Evolutionary conservation across 2,888 invertebrate species (phyloP), one percentile per base, ranked within the genome.

Genomic region (Drosophila histrio): DNA sequence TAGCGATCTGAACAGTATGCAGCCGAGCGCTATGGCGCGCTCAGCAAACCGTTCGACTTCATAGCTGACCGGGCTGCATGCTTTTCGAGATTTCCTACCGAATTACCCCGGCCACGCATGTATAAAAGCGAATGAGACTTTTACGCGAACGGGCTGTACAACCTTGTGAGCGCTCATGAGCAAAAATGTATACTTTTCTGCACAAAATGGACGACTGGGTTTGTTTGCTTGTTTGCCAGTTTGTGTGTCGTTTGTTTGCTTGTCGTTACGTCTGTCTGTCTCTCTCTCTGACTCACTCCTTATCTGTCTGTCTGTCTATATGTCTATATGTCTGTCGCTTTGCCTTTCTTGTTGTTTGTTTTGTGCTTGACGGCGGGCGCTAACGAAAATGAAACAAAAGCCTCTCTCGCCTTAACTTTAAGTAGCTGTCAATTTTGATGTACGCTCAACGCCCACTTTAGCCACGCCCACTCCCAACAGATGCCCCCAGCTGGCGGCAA

Each of bases 341-440:
- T 26, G 49, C 34, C 34, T 22, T 32, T 49, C 30, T 30, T 30
- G 21, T 36, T 85, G 75, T 81, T 87, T 81, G 74, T 72, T 41
- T 80, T 80, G 64, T 64, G 65, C 76, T 81, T 68, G 59, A 64
- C 61, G 52, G 24, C 50, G 52, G 59, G 56, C 61, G 56, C 44
- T 39, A 17, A 38, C 41, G 44, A 54, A 58, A 76, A 61, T 63
- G 61, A 73, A 72, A 66, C 65, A 68, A 79, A 77, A 61, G 63
- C 66, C 52, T 17, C 39, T 57, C 41, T 21, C 28, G 56, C 62
- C 57, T 47, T 72, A 61, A 22, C 61, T 61, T 60, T 65, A 78
- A 81, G 87, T 75, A 87, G 86, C 82, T 85, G 77, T 82, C 87
- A 79, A 85, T 85, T 85, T 79, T 79, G 83, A 70, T 68, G 60